Conservation (phyloP, 2,888 invertebrate species). For the Brassicogethes aeneus region DNA sequence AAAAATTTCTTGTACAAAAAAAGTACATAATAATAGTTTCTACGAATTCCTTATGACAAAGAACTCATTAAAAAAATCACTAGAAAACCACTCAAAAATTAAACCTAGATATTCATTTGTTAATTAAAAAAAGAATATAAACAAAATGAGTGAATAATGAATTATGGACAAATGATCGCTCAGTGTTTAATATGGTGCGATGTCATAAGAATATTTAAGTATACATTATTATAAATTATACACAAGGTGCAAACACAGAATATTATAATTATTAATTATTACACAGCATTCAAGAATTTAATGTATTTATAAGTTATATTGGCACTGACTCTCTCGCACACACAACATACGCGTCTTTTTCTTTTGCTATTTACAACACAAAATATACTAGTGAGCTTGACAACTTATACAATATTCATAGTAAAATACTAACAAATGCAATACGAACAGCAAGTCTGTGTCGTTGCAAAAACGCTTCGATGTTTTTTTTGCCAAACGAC, state of each 20-base stretch:
- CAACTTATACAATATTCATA: constrained; percentile 3
- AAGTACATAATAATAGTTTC: constrained; percentile 30
- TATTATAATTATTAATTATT: constrained; percentile 44
- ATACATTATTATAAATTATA: constrained; percentile 34
- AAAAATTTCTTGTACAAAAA: constrained; percentile 30
- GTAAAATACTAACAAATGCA: background rate
- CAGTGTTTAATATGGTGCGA: constrained; percentile 30
- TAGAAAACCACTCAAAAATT: constrained; percentile 36
- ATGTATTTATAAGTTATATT: constrained; percentile 41
- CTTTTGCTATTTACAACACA: constrained; percentile 35
- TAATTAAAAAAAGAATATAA: constrained; percentile 8
- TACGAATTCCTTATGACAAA: constrained; percentile 30
- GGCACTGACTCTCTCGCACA: constrained; percentile 38
- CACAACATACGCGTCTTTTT: too few species aligned
- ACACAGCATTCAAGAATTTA: constrained; percentile 41
- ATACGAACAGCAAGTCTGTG: background rate
- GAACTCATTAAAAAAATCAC: constrained; percentile 32
- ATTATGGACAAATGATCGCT: constrained; percentile 31
- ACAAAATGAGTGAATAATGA: constrained; percentile 22
- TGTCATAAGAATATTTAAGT: constrained; percentile 36
- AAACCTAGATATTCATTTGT: constrained; percentile 25
- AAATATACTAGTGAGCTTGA: constrained; percentile 23
- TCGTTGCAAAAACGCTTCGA: background rate
- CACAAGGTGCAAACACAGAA: constrained; percentile 42
- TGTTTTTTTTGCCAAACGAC: background rate